Conservation (phyloP, 2,888 invertebrate species). For the Tenthredo scrophulariae region DNA sequence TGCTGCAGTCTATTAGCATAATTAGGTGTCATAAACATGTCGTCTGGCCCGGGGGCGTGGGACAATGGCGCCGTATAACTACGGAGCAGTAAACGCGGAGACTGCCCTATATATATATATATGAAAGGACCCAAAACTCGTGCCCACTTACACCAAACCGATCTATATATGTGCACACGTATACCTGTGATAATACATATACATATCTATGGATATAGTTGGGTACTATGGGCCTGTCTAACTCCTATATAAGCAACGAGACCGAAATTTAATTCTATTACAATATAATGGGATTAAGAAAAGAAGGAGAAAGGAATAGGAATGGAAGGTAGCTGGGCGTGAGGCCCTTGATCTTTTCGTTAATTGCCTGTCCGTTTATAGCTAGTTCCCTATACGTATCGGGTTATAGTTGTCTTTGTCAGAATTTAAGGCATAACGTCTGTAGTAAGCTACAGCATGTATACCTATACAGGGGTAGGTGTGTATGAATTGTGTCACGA, state of each 20-base stretch:
- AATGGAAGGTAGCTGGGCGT: neutral
- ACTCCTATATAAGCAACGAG: slow-evolving; percentile 17
- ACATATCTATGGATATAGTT: neutral
- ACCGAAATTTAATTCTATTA: slow-evolving; percentile 46
- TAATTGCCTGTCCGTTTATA: slow-evolving; percentile 26
- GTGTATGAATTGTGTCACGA: neutral
- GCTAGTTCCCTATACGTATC: neutral
- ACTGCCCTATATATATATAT: slow-evolving; percentile 28
- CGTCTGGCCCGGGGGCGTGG: slow-evolving; percentile 56
- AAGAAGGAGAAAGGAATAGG: neutral
- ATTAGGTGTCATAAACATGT: slow-evolving; percentile 66
- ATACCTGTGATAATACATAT: neutral
- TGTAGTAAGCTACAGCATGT: too few relatives aligned
- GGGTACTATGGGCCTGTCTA: neutral
- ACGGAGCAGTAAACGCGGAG: slow-evolving; percentile 33
- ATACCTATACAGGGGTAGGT: neutral
- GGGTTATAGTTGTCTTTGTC: neutral
- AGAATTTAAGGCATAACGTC: neutral
- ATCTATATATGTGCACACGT: neutral
- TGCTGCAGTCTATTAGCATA: slow-evolving; percentile 58
- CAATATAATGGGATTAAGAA: slow-evolving; percentile 41
- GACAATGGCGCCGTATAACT: slow-evolving; percentile 51
- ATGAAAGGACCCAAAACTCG: slow-evolving; percentile 12
- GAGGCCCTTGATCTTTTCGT: slow-evolving; percentile 12
- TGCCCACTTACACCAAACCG: slow-evolving; percentile 4